Conservation (phyloP, 2,888 invertebrate genomes). For the Gari tellinella region DNA sequence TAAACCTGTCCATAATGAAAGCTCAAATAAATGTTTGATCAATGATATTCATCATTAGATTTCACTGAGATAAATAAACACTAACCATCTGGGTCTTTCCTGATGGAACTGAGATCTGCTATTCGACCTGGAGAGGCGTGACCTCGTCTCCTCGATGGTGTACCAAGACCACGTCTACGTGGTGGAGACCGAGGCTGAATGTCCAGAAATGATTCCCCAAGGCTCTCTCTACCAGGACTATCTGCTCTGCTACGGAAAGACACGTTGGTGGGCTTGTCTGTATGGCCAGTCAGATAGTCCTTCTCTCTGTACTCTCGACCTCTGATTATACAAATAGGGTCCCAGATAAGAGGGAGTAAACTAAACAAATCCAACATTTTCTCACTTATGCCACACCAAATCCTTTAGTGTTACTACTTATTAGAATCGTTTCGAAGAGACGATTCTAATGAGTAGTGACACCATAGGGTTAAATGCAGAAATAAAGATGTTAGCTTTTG, state of each 20-base stretch:
- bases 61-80: background rate
- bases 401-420: too few relatives aligned
- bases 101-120: slow-evolving; percentile 78
- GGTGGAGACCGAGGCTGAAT: slow-evolving; percentile 60
- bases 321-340: slow-evolving; percentile 35
- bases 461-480: too few relatives aligned
- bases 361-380: too few relatives aligned
- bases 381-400: too few relatives aligned
- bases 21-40: too few relatives aligned
- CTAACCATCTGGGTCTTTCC: slow-evolving; percentile 65
- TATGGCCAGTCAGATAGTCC: slow-evolving; percentile 45
- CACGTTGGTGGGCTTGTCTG: slow-evolving; percentile 44
- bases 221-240: slow-evolving; percentile 48
- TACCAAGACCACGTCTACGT: slow-evolving; percentile 35
- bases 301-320: slow-evolving; percentile 64
- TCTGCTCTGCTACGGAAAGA: slow-evolving; percentile 13
- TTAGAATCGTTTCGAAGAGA: too few relatives aligned
- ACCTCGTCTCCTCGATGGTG: slow-evolving; percentile 2
- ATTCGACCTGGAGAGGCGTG: slow-evolving; percentile 65
- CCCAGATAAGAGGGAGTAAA: too few relatives aligned
- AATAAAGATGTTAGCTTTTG: too few relatives aligned
- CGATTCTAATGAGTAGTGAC: too few relatives aligned
- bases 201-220: slow-evolving; percentile 66
- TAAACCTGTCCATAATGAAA: too few relatives aligned
- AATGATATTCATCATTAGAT: too few relatives aligned